Percentiles rank a stretch among this genome's conserved stretches.
Conservation (phyloP, 2,888 invertebrate genomes). For the Apodemia hepburni region DNA sequence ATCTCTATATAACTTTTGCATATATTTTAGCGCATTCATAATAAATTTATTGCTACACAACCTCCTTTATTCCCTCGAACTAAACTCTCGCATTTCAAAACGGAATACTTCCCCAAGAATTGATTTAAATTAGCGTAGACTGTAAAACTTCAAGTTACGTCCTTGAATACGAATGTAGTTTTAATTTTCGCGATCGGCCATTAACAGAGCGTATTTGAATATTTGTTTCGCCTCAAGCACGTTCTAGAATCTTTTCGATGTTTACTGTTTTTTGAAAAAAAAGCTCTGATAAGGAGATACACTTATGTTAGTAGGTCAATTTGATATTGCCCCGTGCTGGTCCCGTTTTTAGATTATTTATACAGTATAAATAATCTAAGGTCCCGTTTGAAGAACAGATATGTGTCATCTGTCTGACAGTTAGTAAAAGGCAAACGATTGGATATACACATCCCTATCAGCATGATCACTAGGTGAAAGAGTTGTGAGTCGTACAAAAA, state of each 20-base stretch:
- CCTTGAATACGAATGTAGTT: slow-evolving; percentile 63
- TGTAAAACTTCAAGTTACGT: slow-evolving; percentile 53
- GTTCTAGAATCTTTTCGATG: background rate
- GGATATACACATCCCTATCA: too few relatives aligned
- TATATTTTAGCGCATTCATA: background rate
- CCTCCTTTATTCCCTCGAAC: background rate
- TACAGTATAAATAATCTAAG: too few relatives aligned
- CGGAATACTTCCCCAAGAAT: slow-evolving; percentile 36
- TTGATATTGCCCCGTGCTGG: too few relatives aligned
- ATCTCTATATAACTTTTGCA: too few relatives aligned
- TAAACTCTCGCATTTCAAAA: slow-evolving; percentile 11
- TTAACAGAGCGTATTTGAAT: slow-evolving; percentile 25
- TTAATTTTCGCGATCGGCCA: slow-evolving; percentile 51
- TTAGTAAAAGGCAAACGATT: too few relatives aligned
- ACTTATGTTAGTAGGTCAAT: background rate
- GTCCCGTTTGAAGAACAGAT: too few relatives aligned
- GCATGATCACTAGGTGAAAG: too few relatives aligned
- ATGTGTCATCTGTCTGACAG: too few relatives aligned
- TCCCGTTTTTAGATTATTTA: too few relatives aligned
- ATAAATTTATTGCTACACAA: background rate
- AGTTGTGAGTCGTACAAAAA: too few relatives aligned
- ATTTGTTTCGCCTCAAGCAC: background rate
- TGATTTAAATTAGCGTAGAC: slow-evolving; percentile 59
- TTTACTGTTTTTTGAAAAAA: background rate
- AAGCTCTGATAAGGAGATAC: background rate